These are phyloP conservation scores for Eubasilissa splendida DNA, from an alignment of 2,888 invertebrate genomes.

Conservation along the genomic window DNA sequence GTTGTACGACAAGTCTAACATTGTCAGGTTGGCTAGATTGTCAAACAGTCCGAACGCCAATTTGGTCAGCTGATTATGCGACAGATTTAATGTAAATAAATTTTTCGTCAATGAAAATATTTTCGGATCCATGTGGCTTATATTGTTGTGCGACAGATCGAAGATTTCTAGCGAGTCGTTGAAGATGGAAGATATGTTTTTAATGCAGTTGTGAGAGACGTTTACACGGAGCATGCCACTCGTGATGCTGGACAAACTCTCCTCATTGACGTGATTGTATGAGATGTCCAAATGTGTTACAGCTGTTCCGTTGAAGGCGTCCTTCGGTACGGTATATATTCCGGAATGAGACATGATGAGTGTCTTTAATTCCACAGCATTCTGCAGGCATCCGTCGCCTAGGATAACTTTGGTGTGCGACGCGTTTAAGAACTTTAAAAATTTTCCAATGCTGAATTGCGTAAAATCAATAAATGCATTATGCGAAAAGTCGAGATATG, in stretches of 20 bases:
- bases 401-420: not conserved
- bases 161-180: not conserved
- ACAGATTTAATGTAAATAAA: not conserved
- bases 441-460: conserved; percentile 1
- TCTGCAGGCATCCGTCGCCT: conserved; percentile 9
- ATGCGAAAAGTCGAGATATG: too few species aligned
- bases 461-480: conserved; percentile 1
- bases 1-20: conserved; percentile 14
- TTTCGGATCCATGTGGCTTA: not conserved
- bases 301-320: conserved; percentile 6
- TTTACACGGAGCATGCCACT: not conserved
- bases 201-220: not conserved
- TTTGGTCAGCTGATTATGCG: conserved; percentile 5
- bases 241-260: not conserved
- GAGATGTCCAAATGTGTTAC: not conserved
- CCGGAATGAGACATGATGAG: not conserved
- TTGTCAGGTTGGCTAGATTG: not conserved
- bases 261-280: conserved; percentile 4
- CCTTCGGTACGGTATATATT: not conserved
- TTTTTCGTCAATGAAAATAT: conserved; percentile 11
- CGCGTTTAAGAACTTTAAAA: not conserved
- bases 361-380: not conserved
- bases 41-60: not conserved
- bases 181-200: not conserved
- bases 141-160: conserved; percentile 28